Conservation (phyloP, 2,888 invertebrate species). For the Dexiosoma caninum region DNA sequence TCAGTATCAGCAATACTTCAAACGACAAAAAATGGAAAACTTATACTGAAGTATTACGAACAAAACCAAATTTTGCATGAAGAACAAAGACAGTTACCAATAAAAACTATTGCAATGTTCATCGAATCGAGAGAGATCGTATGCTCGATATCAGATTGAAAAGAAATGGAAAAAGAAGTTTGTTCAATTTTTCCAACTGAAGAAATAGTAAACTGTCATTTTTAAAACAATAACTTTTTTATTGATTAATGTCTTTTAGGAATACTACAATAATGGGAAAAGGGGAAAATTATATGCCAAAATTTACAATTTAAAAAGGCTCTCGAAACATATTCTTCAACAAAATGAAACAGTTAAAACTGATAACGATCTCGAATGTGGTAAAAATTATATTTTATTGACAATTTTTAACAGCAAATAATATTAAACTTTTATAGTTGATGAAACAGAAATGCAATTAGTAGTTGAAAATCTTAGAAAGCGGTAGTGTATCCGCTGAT, state of each 20-base stretch:
- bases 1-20: neutral
- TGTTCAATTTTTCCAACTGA: constrained; percentile 6
- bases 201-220: neutral
- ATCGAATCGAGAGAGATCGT: neutral
- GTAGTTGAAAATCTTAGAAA: neutral
- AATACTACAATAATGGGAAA: constrained; percentile 2
- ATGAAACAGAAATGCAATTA: neutral
- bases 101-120: constrained; percentile 8
- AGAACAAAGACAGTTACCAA: constrained; percentile 1
- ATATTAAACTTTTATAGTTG: neutral
- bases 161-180: constrained; percentile 1
- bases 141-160: neutral
- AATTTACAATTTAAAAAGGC: neutral
- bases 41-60: constrained; percentile 1
- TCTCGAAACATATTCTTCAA: neutral
- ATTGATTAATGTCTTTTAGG: too few relatives aligned
- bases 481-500: neutral
- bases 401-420: neutral
- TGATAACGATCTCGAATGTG: neutral
- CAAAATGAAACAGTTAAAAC: neutral
- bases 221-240: neutral
- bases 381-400: neutral
- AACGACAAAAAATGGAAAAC: neutral
- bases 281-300: constrained; percentile 8
- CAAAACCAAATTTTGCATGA: constrained; percentile 6